Conservation (phyloP, 1,140 invertebrate species). For the Orchestia grillus region DNA sequence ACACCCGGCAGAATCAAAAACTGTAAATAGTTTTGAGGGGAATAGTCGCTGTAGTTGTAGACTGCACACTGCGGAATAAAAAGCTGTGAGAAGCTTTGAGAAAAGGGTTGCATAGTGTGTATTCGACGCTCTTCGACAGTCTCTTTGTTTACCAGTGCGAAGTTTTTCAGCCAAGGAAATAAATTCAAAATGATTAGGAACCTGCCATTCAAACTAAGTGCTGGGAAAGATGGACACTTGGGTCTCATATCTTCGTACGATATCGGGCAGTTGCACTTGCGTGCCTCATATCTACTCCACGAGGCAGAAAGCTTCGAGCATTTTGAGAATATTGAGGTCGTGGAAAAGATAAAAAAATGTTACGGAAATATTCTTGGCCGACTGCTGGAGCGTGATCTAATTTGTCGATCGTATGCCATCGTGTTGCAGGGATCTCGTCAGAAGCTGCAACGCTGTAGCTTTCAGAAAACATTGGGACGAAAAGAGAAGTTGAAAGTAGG, state of each 20-base stretch:
- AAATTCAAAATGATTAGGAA: not conserved
- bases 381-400: not conserved
- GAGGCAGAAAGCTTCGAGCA: not conserved
- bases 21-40: not conserved
- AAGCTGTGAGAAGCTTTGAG: not conserved
- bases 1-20: not conserved
- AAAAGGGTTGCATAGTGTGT: not conserved
- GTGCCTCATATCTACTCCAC: not conserved
- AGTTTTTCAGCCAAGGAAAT: not conserved
- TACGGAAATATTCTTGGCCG: not conserved
- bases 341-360: not conserved
- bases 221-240: not conserved
- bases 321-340: not conserved
- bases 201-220: not conserved
- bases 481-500: not conserved
- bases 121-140: not conserved
- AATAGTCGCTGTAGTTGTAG: no score
- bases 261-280: not conserved
- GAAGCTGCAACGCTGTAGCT: not conserved
- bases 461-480: not conserved
- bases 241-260: not conserved
- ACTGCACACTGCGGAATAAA: not conserved
- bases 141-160: not conserved
- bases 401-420: not conserved
- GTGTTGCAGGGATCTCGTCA: not conserved